These are phyloP conservation scores for Uromys caudimaculatus DNA, from an alignment of 2,797 vertebrate species.

Conservation along the genomic window DNA sequence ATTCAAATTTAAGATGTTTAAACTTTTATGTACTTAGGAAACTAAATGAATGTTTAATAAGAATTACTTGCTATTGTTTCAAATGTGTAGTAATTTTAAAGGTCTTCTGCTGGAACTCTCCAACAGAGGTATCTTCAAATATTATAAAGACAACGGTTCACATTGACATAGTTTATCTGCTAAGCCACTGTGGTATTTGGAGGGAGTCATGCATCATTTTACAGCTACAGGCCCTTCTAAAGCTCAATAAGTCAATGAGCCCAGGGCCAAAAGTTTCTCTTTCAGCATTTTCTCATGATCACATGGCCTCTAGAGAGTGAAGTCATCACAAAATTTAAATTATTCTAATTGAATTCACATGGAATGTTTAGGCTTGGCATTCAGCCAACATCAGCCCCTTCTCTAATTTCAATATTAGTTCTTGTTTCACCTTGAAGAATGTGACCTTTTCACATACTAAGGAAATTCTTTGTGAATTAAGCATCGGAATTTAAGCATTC, in stretches of 20 bases:
- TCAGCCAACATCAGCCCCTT: conserved; percentile 72
- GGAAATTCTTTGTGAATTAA: conserved; percentile 78
- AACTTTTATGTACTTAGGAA: conserved; percentile 47
- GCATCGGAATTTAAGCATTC: conserved; percentile 67
- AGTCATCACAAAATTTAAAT: conserved; percentile 75
- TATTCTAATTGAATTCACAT: conserved; percentile 73
- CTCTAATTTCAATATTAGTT: conserved; percentile 81
- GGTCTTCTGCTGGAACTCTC: conserved; percentile 50
- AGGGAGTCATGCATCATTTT: conserved; percentile 47
- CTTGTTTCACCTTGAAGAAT: conserved; percentile 84
- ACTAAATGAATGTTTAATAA: conserved; percentile 39
- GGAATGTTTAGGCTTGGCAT: conserved; percentile 77
- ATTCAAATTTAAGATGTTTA: conserved; percentile 62
- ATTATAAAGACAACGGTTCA: conserved; percentile 62
- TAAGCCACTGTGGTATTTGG: conserved; percentile 48
- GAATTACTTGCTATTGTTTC: conserved; percentile 50
- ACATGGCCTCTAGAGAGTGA: conserved; percentile 74
- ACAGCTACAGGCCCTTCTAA: conserved; percentile 62
- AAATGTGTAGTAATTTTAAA: conserved; percentile 69
- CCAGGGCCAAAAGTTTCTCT: conserved; percentile 20
- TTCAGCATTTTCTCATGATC: conserved; percentile 72
- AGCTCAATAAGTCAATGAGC: conserved; percentile 25
- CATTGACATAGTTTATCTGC: conserved; percentile 57
- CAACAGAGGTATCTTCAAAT: conserved; percentile 54
- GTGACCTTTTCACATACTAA: conserved; percentile 74